Conservation (phyloP, 1,140 invertebrate genomes). For the Heterodera carotae region DNA sequence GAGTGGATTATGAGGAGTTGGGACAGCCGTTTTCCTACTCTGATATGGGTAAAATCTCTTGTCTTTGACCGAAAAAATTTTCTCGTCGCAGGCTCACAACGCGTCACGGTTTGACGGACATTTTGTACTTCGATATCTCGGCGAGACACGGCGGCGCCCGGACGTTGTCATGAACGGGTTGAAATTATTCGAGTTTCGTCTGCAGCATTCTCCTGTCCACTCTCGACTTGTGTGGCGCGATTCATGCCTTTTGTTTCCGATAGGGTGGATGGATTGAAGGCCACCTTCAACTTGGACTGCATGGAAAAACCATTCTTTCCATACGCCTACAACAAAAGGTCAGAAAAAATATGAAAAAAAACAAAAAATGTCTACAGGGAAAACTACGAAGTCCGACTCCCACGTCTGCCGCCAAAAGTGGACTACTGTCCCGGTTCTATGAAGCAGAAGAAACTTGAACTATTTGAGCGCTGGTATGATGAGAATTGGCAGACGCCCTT, state of each 20-base stretch:
- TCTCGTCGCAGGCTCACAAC: neutral
- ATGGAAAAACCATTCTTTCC: neutral
- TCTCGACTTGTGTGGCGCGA: neutral
- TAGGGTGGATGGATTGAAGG: neutral
- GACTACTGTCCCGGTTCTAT: neutral
- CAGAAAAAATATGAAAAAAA: neutral
- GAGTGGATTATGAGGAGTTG: neutral
- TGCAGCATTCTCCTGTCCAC: neutral
- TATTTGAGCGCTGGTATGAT: neutral
- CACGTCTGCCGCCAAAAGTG: neutral
- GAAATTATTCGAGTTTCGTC: neutral
- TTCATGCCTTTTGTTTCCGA: neutral
- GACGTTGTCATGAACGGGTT: conserved; percentile 1
- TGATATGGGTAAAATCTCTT: neutral
- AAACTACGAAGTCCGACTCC: neutral
- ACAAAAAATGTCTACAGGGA: neutral
- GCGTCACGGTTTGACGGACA: neutral
- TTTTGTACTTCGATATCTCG: neutral
- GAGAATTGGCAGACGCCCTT: neutral
- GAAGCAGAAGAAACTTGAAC: neutral
- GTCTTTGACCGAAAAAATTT: neutral
- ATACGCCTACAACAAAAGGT: neutral
- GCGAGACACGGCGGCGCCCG: neutral
- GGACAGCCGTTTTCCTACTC: neutral
- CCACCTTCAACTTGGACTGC: neutral